These are phyloP conservation scores for Plemyria rubiginata DNA, from an alignment of 2,888 invertebrate species.

Conservation along the genomic window DNA sequence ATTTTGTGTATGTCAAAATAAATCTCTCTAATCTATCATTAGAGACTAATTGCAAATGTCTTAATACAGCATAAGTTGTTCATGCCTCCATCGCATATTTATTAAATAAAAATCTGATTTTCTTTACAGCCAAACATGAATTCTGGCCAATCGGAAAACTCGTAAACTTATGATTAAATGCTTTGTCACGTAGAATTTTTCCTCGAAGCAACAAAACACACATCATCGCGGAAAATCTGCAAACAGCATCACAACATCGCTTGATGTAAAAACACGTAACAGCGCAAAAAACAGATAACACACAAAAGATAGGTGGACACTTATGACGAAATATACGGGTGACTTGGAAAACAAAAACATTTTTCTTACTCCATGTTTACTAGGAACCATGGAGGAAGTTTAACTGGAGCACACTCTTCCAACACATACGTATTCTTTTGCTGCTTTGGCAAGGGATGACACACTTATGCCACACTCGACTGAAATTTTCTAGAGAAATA, in stretches of 20 bases:
- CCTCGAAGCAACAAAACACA: constrained; percentile 17
- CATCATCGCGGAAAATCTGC: constrained; percentile 25
- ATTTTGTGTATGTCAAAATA: no score
- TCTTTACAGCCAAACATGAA: neutral
- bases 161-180: neutral
- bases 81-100: no score
- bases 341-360: constrained; percentile 75
- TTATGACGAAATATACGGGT: constrained; percentile 67
- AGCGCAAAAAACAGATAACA: constrained; percentile 40
- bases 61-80: no score
- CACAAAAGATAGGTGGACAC: constrained; percentile 52
- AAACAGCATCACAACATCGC: constrained; percentile 29
- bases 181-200: neutral
- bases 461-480: neutral
- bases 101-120: no score
- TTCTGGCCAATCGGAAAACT: constrained; percentile 10
- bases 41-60: no score
- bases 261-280: constrained; percentile 27
- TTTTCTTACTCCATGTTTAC: constrained; percentile 80
- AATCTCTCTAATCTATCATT: no score
- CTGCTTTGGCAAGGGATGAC: neutral
- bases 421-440: constrained; percentile 4
- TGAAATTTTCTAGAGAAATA: neutral
- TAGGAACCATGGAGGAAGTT: constrained; percentile 41
- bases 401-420: constrained; percentile 20